Percentiles rank a stretch among this genome's conserved stretches.
phyloP scores from a whole-genome alignment of 2,113 vertebrate genomes.

The Pionites leucogaster region DNA sequence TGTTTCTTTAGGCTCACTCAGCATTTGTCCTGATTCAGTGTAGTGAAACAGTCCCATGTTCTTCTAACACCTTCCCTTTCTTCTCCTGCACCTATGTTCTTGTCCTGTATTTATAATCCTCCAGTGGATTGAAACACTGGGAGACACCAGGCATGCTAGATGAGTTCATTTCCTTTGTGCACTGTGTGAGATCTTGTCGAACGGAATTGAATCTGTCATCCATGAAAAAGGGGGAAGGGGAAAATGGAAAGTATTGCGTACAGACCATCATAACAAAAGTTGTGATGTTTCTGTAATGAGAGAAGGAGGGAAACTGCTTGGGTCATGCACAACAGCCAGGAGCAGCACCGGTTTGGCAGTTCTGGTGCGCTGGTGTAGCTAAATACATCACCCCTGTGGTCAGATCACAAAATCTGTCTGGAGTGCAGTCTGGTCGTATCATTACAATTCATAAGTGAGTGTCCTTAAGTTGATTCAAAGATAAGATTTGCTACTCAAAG shows the following conservation, averaged over 20 bases:
- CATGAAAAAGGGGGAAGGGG: not conserved
- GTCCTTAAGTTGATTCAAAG: not conserved
- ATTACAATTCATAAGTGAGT: rapidly evolving
- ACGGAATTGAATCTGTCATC: conserved; percentile 41
- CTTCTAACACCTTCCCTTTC: not conserved
- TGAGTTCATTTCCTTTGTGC: conserved; percentile 40
- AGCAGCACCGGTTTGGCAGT: not conserved
- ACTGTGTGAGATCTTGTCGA: conserved; percentile 1
- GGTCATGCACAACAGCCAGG: not conserved
- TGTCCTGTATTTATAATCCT: not conserved
- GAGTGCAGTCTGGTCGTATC: not conserved
- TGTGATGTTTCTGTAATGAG: not conserved
- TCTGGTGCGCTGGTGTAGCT: not conserved
- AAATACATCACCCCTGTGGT: not conserved
- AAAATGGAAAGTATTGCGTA: not conserved
- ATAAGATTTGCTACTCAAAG: not conserved
- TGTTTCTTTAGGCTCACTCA: conserved; percentile 18
- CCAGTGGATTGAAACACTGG: not conserved
- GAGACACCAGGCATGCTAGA: not conserved
- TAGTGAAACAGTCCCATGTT: not conserved
- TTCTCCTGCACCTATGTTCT: not conserved
- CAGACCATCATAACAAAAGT: not conserved
- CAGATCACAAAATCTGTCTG: not conserved
- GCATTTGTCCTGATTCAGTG: not conserved
- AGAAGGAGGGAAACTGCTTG: not conserved